Evolutionary conservation across 2,113 vertebrate genomes (phyloP).

Genomic region (Chaetorhynchus papuensis): DNA sequence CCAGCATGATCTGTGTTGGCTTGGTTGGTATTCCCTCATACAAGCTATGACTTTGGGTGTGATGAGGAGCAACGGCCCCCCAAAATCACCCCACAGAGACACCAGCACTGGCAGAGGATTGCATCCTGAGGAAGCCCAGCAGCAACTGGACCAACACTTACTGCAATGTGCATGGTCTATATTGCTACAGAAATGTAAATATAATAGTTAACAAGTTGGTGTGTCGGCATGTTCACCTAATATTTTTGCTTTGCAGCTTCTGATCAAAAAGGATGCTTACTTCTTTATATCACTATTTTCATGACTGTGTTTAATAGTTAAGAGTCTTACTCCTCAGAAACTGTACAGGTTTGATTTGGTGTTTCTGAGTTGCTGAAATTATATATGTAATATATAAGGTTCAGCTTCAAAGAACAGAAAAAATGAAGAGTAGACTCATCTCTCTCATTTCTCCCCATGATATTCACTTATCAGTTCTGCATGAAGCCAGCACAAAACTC

Average conservation of each 20-base stretch:
- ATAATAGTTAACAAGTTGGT: neutral
- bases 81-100: neutral
- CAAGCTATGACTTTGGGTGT: neutral
- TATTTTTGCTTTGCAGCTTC: neutral
- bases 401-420: neutral
- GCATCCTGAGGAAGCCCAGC: neutral
- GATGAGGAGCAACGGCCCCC: neutral
- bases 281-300: neutral
- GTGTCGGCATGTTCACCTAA: neutral
- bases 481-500: neutral
- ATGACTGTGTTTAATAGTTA: neutral
- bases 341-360: neutral
- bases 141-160: neutral
- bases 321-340: neutral
- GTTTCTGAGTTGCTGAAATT: neutral
- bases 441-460: neutral
- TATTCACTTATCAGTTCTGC: neutral
- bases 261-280: neutral
- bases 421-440: neutral
- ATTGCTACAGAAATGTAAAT: neutral
- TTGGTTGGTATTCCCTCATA: neutral
- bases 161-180: neutral
- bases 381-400: neutral
- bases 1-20: accelerated
- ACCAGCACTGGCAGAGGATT: neutral